Evolutionary conservation across 2,797 vertebrate species (phyloP), one percentile per base, ranked within the genome.

Genomic region (Triplophysa yarkandensis): DNA sequence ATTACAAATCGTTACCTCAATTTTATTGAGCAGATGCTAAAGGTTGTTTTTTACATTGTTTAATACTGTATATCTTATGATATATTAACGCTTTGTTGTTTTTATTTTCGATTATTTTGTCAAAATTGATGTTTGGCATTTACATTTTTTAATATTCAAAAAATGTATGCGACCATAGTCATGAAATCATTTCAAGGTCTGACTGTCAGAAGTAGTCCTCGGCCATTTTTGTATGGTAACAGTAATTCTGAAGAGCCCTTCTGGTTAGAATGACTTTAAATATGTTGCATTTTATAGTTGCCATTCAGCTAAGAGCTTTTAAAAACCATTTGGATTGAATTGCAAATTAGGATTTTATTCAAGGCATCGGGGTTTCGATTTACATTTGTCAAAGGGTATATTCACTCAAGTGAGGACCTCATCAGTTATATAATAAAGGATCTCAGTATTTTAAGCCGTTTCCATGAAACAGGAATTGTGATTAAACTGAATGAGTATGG

Each of bases 291-390:
- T 73, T 72, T 65, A 46, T 54, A 64, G 46, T 64, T 64, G 23
- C 25, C 46, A 43, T 64, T 17, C 46, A 43, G 48, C 60, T 73
- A 16, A 10, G 25, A 36, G 46, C 52, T 64, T 73, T 64, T 28
- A 73, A 39, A 55, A 73, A 73, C 48, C 8, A 27, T 73, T 55
- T 25, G 36, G 36, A 69, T 69, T 69, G 48, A 73, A 73, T 73
- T 65, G 71, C 71, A 73, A 73, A 73, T 73, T 10, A 65, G 48
- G 48, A 39, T 43, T 73, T 73, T 65, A 55, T 73, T 55, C 48
- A 55, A 41, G 71, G 71, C 71, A 64, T 36, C 61, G 54, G 48
- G 67, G 70, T 30, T 73, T 73, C 23, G 48, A 54, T 64, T 73
- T 64, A 36, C 34, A 72, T 41, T 54, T 69, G 25, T 43, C 55